A percentile compares a stretch with the other conserved stretches of the same genome.
Conservation (phyloP, 2,888 invertebrate genomes). For the Phaedon cochleariae region DNA sequence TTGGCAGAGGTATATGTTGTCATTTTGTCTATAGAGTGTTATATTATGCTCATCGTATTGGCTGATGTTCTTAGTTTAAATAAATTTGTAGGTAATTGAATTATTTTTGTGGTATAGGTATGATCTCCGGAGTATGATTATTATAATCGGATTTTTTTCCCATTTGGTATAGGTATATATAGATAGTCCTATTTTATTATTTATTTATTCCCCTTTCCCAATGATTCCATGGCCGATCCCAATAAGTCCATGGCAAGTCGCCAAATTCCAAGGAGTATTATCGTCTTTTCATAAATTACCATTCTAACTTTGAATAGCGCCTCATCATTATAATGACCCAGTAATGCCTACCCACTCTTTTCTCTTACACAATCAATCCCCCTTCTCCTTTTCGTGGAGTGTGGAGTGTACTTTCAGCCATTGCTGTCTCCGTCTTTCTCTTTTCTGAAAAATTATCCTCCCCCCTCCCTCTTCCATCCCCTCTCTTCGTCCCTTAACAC, state of each 20-base stretch:
- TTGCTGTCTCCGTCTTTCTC: constrained; percentile 38
- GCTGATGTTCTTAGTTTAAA: too few species aligned
- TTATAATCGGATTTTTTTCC: too few species aligned
- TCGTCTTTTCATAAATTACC: not conserved
- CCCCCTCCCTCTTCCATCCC: constrained; percentile 16
- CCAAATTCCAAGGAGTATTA: not conserved
- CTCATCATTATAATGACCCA: not conserved
- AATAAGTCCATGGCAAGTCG: not conserved
- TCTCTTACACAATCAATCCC: not conserved
- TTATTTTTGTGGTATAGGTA: too few species aligned
- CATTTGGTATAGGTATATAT: too few species aligned
- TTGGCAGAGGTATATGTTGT: too few species aligned
- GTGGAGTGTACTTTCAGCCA: constrained; percentile 44
- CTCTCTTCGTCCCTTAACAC: constrained; percentile 33
- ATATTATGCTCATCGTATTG: too few species aligned
- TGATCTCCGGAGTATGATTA: too few species aligned
- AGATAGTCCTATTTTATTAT: too few species aligned
- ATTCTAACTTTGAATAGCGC: not conserved
- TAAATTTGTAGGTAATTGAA: too few species aligned
- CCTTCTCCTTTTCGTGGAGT: not conserved
- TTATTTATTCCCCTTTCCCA: too few species aligned
- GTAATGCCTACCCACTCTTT: not conserved
- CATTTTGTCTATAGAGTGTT: too few species aligned
- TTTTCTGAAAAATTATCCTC: constrained; percentile 40
- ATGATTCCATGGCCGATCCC: too few species aligned